Evolutionary conservation across 2,888 invertebrate genomes (phyloP), one percentile per base, ranked within the genome.

Genomic region (Lasioglossum morio): DNA sequence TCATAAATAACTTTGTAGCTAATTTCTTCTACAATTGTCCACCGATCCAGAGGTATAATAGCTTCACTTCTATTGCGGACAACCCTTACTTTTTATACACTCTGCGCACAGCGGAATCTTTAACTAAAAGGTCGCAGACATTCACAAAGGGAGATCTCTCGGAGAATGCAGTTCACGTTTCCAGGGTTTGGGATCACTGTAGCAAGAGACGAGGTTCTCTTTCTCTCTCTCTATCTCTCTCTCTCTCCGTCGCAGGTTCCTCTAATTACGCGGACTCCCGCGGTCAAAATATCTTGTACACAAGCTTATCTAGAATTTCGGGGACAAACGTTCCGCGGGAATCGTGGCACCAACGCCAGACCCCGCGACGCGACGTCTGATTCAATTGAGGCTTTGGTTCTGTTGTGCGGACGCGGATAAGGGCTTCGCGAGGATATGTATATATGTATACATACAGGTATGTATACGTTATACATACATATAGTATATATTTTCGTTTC

Each of bases 321-420:
- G 19, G 34, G 34, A 34, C 30, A 34, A 66, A 66, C 66, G 34
- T 23, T 53, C 8, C 53, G 14, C 34, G 30, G 30, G 66, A 14
- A 60, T 27, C 66, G 66, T 19, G 66, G 8, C 19, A 7, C 23
- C 30, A 19, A 66, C 66, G 7, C 2, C 53, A 19, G 34, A 66
- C 23, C 53, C 53, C 34, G 30, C 66, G 66, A 70, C 19, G 34
- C 66, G 66, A 70, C 19, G 37, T 70, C 48, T n/a, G 37, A 70
- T 27, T 69, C 34, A 37, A 70, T 53, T 70, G 16, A 53, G 48
- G 46, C 43, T 70, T 53, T 73, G 30, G n/a, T 30, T 34, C 53
- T 48, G 74, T 70, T 70, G 69, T 48, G 66, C 48, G 48, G 40
- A 8, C 19, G 34, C 16, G 43, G 34, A 79, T 81, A 34, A 37